A percentile compares a stretch with the other conserved stretches of the same genome.
Evolutionary conservation across 1,140 invertebrate species (phyloP).

Genomic region (Pseudachorutes palmiensis): DNA sequence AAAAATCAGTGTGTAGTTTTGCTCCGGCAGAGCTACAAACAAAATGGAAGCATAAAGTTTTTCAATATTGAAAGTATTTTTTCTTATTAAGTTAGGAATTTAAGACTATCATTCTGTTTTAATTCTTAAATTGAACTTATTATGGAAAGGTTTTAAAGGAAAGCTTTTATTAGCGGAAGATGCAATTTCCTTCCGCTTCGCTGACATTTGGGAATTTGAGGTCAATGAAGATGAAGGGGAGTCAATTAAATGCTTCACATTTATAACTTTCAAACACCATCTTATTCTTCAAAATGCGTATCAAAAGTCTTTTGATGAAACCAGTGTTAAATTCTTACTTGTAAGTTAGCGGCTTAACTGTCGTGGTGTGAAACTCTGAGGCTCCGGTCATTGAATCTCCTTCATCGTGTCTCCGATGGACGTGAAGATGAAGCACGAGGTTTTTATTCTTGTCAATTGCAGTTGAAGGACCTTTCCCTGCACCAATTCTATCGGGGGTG

Average conservation of each 20-base stretch:
- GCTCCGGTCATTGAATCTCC: constrained; percentile 20
- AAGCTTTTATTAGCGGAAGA: background rate
- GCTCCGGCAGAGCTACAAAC: constrained; percentile 2
- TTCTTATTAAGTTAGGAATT: background rate
- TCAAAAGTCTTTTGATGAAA: too few species aligned
- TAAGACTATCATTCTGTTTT: background rate
- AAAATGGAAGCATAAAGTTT: background rate
- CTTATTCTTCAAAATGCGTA: too few species aligned
- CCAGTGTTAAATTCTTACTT: constrained; percentile 35
- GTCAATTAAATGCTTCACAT: too few species aligned
- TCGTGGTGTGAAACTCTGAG: constrained; percentile 21
- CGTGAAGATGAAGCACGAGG: constrained; percentile 35
- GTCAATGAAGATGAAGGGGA: background rate
- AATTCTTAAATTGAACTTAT: background rate
- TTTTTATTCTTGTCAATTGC: constrained; percentile 32
- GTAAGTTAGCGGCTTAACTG: constrained; percentile 33
- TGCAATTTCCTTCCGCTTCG: background rate
- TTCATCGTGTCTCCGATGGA: constrained; percentile 32
- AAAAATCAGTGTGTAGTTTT: background rate
- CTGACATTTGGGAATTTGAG: background rate
- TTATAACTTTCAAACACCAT: too few species aligned
- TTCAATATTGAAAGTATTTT: background rate
- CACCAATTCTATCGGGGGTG: background rate
- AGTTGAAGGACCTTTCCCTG: background rate
- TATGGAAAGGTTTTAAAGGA: background rate